phyloP scores from a whole-genome alignment of 2,888 invertebrate species.

The Gibbula magus region DNA sequence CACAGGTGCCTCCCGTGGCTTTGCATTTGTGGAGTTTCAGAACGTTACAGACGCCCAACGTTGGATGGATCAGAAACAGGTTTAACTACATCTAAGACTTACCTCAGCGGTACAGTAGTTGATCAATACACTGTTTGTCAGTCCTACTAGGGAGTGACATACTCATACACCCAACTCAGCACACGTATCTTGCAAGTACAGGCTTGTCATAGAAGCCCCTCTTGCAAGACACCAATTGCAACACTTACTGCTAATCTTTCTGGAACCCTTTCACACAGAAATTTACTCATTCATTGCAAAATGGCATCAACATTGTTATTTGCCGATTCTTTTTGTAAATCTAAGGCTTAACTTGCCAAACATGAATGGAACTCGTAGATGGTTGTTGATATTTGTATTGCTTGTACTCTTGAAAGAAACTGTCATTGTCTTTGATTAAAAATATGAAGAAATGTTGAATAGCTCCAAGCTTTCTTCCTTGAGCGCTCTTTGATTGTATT shows the following conservation, averaged over 20 bases:
- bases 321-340: too few relatives aligned
- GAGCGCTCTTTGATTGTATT: too few relatives aligned
- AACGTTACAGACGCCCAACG: slow-evolving; percentile 89
- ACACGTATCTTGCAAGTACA: background rate
- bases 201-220: background rate
- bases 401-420: too few relatives aligned
- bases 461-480: too few relatives aligned
- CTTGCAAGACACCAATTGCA: background rate
- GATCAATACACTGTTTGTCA: background rate
- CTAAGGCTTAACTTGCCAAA: too few relatives aligned
- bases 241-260: background rate
- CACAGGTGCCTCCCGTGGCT: slow-evolving; percentile 89
- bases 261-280: too few relatives aligned
- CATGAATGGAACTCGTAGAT: too few relatives aligned
- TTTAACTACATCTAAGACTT: slow-evolving; percentile 73
- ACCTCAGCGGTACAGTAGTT: slow-evolving; percentile 36
- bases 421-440: too few relatives aligned
- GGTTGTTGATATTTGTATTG: too few relatives aligned
- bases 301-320: too few relatives aligned
- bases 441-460: too few relatives aligned
- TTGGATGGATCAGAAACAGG: slow-evolving; percentile 95
- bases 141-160: background rate
- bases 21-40: slow-evolving; percentile 95
- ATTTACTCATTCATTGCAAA: too few relatives aligned
- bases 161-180: background rate